Base-by-base conservation (phyloP, 2,888 invertebrate species). In the Drosophila paramelanica region DNA sequence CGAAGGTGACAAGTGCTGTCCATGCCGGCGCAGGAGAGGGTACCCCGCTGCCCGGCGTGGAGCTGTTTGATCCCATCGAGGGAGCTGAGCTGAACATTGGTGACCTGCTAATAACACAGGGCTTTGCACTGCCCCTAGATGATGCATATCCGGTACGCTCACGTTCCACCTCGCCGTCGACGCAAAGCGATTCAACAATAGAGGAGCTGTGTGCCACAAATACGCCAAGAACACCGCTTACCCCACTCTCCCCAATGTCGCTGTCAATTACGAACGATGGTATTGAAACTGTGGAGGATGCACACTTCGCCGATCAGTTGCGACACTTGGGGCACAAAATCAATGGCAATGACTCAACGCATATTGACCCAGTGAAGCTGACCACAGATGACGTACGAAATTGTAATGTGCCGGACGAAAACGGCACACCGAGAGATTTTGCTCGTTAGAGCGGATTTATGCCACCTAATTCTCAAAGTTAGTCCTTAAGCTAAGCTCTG, bases 31-130 rank as follows among this genome's bases (percentile, higher is more conserved):
- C 87, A 36, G 94, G 95, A 53, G 95, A 95, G 90, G 95, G 95
- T 69, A 95, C 94, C 38, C 95, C 96, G 13, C 94, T 97, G 81
- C 97, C 97, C 41, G 96, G 95, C 66, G 94, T 98, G 77, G 95
- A 95, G 89, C 92, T 97, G 23, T 95, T 94, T 89, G 96, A 97
- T 91, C 94, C 94, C 59, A 94, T 93, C 60, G 95, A 95, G 67
- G 94, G 92, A 25, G 69, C 74, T 31, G 91, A 92, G 69, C 46
- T 91, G 0, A 92, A 91, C 70, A 90, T 92, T 65, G 92, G 90
- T 0, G 87, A 92, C 60, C 25, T 90, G 56, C 66, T 92, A 50
- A 89, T 92, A 50, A 81, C 89, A 10, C 88, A 92, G 47, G 91
- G 92, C 6, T 91, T 89, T 62, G 92, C 92, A 2, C 45, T 89